These are phyloP conservation scores for Drosophila gunungcola DNA, from an alignment of 1,140 invertebrate species.

Conservation along the genomic window DNA sequence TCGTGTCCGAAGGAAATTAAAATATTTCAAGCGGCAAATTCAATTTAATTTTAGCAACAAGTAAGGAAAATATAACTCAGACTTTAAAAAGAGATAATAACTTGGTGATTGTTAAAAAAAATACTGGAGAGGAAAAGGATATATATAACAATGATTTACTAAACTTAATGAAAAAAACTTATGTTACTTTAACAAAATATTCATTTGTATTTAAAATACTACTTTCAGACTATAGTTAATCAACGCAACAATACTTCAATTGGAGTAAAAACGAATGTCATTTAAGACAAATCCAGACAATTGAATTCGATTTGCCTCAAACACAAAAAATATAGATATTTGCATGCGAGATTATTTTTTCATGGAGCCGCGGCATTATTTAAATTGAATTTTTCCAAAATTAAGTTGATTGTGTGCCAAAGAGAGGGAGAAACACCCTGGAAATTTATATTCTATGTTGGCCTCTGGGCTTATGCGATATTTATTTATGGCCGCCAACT, in stretches of 20 bases:
- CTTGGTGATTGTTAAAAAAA: neutral
- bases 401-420: conserved; percentile 76
- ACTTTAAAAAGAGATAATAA: too few relatives aligned
- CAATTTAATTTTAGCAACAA: conserved; percentile 60
- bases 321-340: conserved; percentile 24
- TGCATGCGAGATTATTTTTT: conserved; percentile 38
- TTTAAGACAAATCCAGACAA: conserved; percentile 64
- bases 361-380: conserved; percentile 60
- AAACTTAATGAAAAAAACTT: neutral
- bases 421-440: conserved; percentile 5
- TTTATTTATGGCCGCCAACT: conserved; percentile 77
- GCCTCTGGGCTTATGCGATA: conserved; percentile 72
- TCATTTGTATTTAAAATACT: neutral
- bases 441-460: conserved; percentile 76
- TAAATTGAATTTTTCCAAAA: conserved; percentile 79
- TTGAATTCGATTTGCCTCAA: conserved; percentile 52
- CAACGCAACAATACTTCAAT: neutral
- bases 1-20: conserved; percentile 70
- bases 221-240: too few relatives aligned
- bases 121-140: neutral
- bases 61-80: conserved; percentile 5
- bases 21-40: conserved; percentile 74
- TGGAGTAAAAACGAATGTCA: conserved; percentile 9
- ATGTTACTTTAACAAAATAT: too few relatives aligned
- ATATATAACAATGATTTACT: too few relatives aligned